phyloP scores from a whole-genome alignment of 2,888 invertebrate genomes.

The Euproctis similis region DNA sequence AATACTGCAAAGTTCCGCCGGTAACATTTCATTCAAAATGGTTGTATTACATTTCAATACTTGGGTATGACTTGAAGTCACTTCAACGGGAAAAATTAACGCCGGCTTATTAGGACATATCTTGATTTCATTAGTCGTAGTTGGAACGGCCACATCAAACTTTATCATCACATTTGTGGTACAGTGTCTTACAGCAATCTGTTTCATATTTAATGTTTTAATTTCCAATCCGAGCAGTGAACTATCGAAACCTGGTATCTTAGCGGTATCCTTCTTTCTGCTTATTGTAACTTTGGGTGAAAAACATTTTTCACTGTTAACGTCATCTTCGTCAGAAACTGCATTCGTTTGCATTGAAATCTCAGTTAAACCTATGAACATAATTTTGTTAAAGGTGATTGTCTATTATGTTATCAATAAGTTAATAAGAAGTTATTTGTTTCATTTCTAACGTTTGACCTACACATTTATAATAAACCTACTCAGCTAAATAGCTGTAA shows the following conservation, averaged over 20 bases:
- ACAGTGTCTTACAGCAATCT: constrained; percentile 51
- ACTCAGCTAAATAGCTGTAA: too few relatives aligned
- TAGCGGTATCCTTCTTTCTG: constrained; percentile 13
- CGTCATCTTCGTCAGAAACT: constrained; percentile 3
- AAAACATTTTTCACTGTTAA: constrained; percentile 5
- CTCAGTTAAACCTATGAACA: constrained; percentile 22
- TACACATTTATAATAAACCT: too few relatives aligned
- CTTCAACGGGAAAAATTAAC: constrained; percentile 32
- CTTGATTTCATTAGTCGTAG: constrained; percentile 13
- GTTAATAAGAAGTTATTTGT: too few relatives aligned
- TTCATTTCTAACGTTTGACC: too few relatives aligned
- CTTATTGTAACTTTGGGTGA: constrained; percentile 11
- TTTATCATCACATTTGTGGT: constrained; percentile 47
- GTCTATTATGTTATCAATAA: too few relatives aligned
- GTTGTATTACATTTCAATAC: constrained; percentile 50
- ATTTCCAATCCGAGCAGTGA: constrained; percentile 38
- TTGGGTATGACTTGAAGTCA: constrained; percentile 34
- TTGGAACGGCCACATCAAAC: constrained; percentile 48
- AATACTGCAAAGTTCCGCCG: constrained; percentile 57
- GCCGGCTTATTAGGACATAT: constrained; percentile 22
- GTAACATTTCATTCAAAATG: constrained; percentile 50
- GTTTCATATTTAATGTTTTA: constrained; percentile 36
- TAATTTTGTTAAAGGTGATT: too few relatives aligned
- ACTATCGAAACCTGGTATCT: constrained; percentile 45
- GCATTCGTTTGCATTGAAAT: constrained; percentile 33